Conservation (phyloP, 2,888 invertebrate genomes). For the Harpalus rufipes region DNA sequence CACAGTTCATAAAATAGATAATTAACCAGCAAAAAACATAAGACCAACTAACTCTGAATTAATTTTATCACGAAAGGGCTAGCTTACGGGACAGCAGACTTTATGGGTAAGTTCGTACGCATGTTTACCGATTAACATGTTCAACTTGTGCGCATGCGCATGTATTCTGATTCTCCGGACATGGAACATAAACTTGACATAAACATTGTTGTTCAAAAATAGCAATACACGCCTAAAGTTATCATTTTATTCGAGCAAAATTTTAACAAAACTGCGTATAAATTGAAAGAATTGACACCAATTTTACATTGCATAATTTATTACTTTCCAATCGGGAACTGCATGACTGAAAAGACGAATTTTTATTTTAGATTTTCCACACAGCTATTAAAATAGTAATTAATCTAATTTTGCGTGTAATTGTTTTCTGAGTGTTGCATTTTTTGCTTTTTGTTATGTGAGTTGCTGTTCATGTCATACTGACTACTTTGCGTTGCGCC, state of each 20-base stretch:
- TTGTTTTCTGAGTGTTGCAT: conserved; percentile 63
- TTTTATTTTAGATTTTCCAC: conserved; percentile 24
- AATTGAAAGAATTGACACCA: conserved; percentile 11
- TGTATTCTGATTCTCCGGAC: conserved; percentile 43
- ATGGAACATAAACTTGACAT: conserved; percentile 31
- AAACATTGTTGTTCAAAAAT: conserved; percentile 37
- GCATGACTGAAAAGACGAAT: conserved; percentile 18
- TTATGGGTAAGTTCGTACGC: conserved; percentile 84
- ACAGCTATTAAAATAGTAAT: conserved; percentile 35
- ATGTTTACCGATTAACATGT: conserved; percentile 26
- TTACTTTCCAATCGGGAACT: conserved; percentile 55
- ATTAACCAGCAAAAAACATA: neutral
- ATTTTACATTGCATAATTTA: conserved; percentile 44
- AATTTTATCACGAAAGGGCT: conserved; percentile 81
- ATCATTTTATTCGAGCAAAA: conserved; percentile 16
- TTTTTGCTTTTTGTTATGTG: conserved; percentile 63
- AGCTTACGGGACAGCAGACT: conserved; percentile 94
- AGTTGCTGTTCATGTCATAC: conserved; percentile 59
- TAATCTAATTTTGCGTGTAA: conserved; percentile 60
- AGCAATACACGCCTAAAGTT: conserved; percentile 37
- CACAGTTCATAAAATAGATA: conserved; percentile 40
- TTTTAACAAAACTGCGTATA: neutral
- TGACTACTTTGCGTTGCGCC: conserved; percentile 51
- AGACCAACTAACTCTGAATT: conserved; percentile 23
- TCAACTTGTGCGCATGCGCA: conserved; percentile 60